These are phyloP conservation scores for Asbolus verrucosus DNA, from an alignment of 1,140 invertebrate species.

Conservation along the genomic window DNA sequence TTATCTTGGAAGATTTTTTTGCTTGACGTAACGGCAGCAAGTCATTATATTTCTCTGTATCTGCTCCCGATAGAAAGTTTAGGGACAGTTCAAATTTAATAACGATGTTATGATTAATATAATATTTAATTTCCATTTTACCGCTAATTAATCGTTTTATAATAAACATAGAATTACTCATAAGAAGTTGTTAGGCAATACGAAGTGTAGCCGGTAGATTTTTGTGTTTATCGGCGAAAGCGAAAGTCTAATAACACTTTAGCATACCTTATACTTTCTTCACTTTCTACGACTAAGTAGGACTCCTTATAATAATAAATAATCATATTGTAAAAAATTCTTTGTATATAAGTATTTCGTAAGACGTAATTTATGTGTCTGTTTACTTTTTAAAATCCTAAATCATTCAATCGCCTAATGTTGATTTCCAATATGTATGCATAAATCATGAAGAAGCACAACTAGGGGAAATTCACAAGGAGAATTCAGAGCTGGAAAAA, in stretches of 20 bases:
- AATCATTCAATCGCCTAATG: not conserved
- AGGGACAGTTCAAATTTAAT: not conserved
- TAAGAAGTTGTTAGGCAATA: slow-evolving; percentile 31
- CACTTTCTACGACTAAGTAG: slow-evolving; percentile 39
- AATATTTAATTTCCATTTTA: slow-evolving; percentile 15
- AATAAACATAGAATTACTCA: slow-evolving; percentile 18
- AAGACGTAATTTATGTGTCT: slow-evolving; percentile 25
- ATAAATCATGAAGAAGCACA: slow-evolving; percentile 1
- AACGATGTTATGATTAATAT: not conserved
- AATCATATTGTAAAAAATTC: slow-evolving; percentile 32
- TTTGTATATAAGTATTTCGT: slow-evolving; percentile 18
- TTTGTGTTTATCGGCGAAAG: slow-evolving; percentile 43
- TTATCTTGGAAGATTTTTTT: slow-evolving; percentile 13
- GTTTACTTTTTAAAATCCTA: slow-evolving; percentile 2
- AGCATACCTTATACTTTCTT: slow-evolving; percentile 41
- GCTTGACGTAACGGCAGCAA: slow-evolving; percentile 3
- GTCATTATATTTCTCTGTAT: slow-evolving; percentile 3
- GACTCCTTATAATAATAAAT: slow-evolving; percentile 37
- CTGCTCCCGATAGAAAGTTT: not conserved
- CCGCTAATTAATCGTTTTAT: slow-evolving; percentile 15
- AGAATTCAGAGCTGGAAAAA: too few relatives aligned
- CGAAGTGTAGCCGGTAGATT: slow-evolving; percentile 28
- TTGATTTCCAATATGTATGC: too few relatives aligned
- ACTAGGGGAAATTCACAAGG: too few relatives aligned
- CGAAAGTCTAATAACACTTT: slow-evolving; percentile 45